These are phyloP conservation scores for Conger conger DNA, from an alignment of 2,113 vertebrate species.

Conservation along the genomic window DNA sequence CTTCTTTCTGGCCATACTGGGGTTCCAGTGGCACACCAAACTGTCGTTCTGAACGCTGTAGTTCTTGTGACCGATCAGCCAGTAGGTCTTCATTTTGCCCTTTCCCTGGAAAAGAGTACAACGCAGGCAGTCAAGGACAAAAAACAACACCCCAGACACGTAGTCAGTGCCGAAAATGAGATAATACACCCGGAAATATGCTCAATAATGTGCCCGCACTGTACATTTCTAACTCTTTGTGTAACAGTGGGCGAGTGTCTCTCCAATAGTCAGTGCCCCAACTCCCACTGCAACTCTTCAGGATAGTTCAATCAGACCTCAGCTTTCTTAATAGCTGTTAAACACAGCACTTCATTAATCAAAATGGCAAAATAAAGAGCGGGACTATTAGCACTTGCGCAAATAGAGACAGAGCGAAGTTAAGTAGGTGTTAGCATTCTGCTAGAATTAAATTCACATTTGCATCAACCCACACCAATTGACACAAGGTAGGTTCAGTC, in stretches of 20 bases:
- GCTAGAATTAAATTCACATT: not conserved
- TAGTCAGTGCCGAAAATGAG: not conserved
- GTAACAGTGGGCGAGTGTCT: not conserved
- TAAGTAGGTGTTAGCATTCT: not conserved
- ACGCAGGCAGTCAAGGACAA: not conserved
- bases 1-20: constrained; percentile 69
- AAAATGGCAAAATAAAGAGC: not conserved
- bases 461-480: not conserved
- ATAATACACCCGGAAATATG: not conserved
- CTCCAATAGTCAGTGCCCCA: not conserved
- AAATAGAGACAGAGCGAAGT: not conserved
- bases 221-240: not conserved
- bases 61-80: constrained; percentile 85
- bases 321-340: not conserved
- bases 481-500: not conserved
- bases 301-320: not conserved
- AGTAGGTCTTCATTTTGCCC: constrained; percentile 88
- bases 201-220: not conserved
- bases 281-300: not conserved
- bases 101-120: constrained; percentile 69
- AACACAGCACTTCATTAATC: not conserved
- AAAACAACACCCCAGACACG: no score
- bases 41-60: constrained; percentile 89
- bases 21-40: constrained; percentile 88
- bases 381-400: not conserved